phyloP scores from a whole-genome alignment of 37 sponge, comb jelly and placozoan genomes.

The Oopsacas minuta region DNA sequence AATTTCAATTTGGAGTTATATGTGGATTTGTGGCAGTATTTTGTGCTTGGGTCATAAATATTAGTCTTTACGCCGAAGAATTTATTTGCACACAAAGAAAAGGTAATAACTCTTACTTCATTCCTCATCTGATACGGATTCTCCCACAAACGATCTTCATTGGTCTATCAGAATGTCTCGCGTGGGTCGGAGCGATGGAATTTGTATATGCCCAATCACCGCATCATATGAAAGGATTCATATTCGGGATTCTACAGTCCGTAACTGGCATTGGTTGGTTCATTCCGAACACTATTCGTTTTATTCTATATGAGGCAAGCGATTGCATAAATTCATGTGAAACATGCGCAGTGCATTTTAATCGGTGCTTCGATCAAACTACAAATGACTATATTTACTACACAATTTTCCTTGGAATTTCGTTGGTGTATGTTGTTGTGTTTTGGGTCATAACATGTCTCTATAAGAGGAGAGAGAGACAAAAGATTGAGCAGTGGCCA shows the following conservation, averaged over 20 bases:
- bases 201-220: constrained; percentile 44
- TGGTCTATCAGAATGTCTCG: background rate
- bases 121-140: background rate
- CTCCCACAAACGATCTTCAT: constrained; percentile 8
- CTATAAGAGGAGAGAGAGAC: constrained; percentile 7
- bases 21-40: background rate
- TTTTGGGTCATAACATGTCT: background rate
- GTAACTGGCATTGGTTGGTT: constrained; percentile 20
- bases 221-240: constrained; percentile 32
- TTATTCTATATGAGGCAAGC: background rate
- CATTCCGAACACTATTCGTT: background rate
- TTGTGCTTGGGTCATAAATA: background rate
- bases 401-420: background rate
- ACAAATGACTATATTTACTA: background rate
- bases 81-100: background rate
- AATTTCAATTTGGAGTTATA: background rate
- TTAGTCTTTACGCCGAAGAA: background rate
- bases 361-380: background rate
- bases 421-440: background rate
- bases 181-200: constrained; percentile 27
- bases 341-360: background rate
- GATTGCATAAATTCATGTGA: background rate
- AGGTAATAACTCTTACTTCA: background rate
- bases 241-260: constrained; percentile 32
- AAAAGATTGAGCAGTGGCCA: background rate